Evolutionary conservation across 2,113 vertebrate species (phyloP), one percentile per base, ranked within the genome.

Genomic region (Anarrhichthys ocellatus): DNA sequence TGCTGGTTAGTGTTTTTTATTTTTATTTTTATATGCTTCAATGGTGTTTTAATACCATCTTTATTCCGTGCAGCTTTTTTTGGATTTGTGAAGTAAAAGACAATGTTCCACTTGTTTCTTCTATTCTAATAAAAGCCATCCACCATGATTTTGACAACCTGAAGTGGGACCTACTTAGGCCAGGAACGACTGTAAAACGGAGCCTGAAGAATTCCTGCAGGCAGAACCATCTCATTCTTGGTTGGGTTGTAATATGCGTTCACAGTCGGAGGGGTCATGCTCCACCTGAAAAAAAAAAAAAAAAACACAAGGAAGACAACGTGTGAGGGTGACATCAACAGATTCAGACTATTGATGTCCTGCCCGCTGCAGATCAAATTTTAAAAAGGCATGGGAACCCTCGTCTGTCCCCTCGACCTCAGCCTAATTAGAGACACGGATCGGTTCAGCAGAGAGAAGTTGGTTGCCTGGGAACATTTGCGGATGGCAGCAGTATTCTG

Each of bases 181-280:
- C 96, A 98, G 0, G 95, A 94, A 9, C 89, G 96, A 64, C 96
- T 97, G 65, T 98, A 99, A 91, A 99, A 99, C 0, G 98, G 98
- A 6, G 97, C 95, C 92, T 99, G 98, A 50, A 99, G 96, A 73
- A 99, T 99, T 32, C 98, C 98, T 0, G 98, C 98, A 0, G 98
- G 98, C 81, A 99, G 96, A 67, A 99, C 98, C 0, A 99, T 99
- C 95, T 99, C 97, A 0, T 99, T 99, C 94, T 99, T 99, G 80
- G 98, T 99, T 18, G 98, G 98, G 2, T 97, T 99, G 88, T 99
- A 99, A 93, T 99, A 99, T 0, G 98, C 98, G 0, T 99, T 99
- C 84, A 98, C 98, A 0, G 98, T 98, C 0, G 97, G 97, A 0
- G 98, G 98, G 0, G 98, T 99, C 98, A 99, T 99, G 91, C 97